Base-by-base conservation (phyloP, 1,140 invertebrate genomes). In the Atta cephalotes region DNA sequence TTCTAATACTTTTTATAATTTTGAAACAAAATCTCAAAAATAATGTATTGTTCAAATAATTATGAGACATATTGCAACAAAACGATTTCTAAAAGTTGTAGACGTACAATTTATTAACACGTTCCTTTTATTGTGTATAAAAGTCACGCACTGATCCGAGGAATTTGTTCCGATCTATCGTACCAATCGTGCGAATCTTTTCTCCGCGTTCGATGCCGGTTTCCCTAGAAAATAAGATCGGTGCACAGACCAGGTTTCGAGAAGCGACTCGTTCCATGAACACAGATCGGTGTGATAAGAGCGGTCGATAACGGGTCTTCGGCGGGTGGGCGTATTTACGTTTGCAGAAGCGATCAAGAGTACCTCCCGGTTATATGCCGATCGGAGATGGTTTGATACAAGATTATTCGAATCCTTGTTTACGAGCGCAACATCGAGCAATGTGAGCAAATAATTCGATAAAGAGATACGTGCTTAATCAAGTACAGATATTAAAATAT, bases 361-460 rank as follows among this genome's bases (percentile, higher is more conserved):
- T 82, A 90, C 85, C 89, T 90, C 71, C 72, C 88, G 87, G 88
- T 89, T 87, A 80, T 90, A 89, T 86, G 90, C 89, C 90, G 92
- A 93, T 92, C 92, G 87, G 78, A 81, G 49, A 72, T 65, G 87
- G 88, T 86, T 90, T 66, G 72, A 85, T 80, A 35, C 45, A 49
- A 79, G 76, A 85, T 79, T 84, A 84, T 76, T 81, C n/a, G 56
- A 56, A 76, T 76, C n/a, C 70, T 76, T 76, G 80, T 84, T 76
- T 84, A 76, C 80, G 80, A 84, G 70, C 39, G 70, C 25, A 76
- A 76, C 49, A 63, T 76, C 62, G 39, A 7, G 51, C 68, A 21
- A 71, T 10, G 65, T 53, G 35, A 58, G 21, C 21, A 45, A 58
- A 60, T 71, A 81, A 71, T 71, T 81, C 35, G 66, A 81, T 81